phyloP scores from a whole-genome alignment of 2,113 vertebrate genomes.

The Peucedramus taeniatus region DNA sequence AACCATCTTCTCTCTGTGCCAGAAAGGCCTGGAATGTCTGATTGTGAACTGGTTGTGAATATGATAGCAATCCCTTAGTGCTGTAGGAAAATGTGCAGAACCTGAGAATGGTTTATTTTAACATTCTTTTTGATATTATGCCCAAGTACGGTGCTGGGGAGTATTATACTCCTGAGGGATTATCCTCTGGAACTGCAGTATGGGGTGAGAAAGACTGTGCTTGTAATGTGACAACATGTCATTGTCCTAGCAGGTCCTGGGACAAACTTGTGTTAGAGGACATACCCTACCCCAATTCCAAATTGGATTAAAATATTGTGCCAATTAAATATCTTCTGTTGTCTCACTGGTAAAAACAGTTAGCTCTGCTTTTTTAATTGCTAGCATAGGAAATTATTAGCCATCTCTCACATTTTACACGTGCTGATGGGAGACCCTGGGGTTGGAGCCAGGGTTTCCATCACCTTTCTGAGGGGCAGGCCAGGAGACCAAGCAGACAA shows the following conservation, averaged over 20 bases:
- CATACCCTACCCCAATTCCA: background rate
- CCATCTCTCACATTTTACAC: background rate
- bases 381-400: background rate
- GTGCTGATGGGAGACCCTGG: background rate
- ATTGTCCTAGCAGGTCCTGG: background rate
- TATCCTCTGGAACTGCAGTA: background rate
- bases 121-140: background rate
- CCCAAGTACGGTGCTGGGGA: background rate
- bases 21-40: background rate
- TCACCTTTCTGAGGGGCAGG: background rate
- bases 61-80: background rate
- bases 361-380: background rate
- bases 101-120: background rate
- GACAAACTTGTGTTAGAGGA: background rate
- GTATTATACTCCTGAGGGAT: background rate
- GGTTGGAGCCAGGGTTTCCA: background rate
- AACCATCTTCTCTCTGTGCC: background rate
- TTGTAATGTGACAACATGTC: background rate
- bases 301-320: background rate
- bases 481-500: background rate
- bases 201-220: background rate
- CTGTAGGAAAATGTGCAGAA: background rate
- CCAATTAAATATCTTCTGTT: background rate
- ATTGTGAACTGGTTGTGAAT: background rate
- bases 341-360: background rate